phyloP scores from a whole-genome alignment of 2,113 vertebrate species.

The Labeo catla region DNA sequence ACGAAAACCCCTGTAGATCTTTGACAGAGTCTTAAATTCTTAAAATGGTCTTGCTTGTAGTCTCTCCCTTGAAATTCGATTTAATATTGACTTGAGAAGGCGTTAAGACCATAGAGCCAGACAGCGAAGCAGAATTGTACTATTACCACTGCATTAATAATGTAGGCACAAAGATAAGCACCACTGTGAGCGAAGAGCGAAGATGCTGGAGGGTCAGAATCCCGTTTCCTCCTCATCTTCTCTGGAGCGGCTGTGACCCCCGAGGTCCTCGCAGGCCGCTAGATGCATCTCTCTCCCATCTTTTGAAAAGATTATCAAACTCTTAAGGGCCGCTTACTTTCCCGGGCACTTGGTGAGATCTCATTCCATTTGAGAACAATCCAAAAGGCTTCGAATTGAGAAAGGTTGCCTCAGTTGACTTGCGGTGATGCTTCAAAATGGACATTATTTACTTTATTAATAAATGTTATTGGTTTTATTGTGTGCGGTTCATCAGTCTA shows the following conservation, averaged over 20 bases:
- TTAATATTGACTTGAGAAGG: constrained; percentile 29
- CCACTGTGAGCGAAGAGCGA: neutral
- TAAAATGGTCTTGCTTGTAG: neutral
- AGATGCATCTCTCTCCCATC: constrained; percentile 45
- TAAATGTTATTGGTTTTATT: neutral
- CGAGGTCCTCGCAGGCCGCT: constrained; percentile 11
- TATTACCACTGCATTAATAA: constrained; percentile 55
- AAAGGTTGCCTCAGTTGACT: neutral
- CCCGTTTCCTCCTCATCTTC: constrained; percentile 50
- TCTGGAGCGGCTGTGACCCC: neutral
- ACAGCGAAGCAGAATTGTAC: constrained; percentile 8
- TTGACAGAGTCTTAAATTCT: constrained; percentile 22
- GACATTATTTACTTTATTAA: constrained; percentile 9
- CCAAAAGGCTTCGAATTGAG: constrained; percentile 5
- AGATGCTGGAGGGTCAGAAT: constrained; percentile 27
- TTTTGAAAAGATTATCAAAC: constrained; percentile 34
- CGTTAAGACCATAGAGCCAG: constrained; percentile 23
- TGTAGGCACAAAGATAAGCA: constrained; percentile 43
- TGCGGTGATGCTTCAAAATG: neutral
- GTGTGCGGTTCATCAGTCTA: neutral
- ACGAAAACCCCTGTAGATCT: neutral
- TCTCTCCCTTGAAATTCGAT: constrained; percentile 39
- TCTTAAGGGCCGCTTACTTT: neutral
- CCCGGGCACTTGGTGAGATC: constrained; percentile 1
- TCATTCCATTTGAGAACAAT: constrained; percentile 28